These are phyloP conservation scores for Myathropa florea DNA, from an alignment of 2,888 invertebrate species.

Conservation along the genomic window DNA sequence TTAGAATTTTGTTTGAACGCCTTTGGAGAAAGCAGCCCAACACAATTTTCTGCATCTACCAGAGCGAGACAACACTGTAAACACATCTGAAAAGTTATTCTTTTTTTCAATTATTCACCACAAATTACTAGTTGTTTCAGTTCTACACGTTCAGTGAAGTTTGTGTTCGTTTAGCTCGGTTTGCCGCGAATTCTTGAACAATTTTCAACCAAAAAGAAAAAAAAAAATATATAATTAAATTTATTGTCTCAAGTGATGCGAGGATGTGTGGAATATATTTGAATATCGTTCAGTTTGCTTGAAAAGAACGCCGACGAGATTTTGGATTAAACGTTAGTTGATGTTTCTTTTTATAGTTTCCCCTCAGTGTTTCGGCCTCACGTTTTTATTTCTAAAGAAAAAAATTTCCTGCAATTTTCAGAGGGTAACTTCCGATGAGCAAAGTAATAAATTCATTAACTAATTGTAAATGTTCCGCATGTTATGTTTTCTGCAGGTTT, in stretches of 20 bases:
- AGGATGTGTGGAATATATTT: slow-evolving; percentile 30
- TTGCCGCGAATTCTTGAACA: slow-evolving; percentile 53
- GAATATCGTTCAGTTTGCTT: slow-evolving; percentile 2
- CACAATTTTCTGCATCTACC: neutral
- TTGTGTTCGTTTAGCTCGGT: slow-evolving; percentile 53
- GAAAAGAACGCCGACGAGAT: slow-evolving; percentile 1
- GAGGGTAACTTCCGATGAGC: neutral
- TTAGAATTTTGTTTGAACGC: slow-evolving; percentile 13
- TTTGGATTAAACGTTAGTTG: slow-evolving; percentile 24
- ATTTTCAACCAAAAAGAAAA: slow-evolving; percentile 22
- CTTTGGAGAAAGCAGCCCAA: neutral
- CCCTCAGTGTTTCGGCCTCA: neutral
- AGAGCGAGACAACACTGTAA: slow-evolving; percentile 24
- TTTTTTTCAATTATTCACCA: slow-evolving; percentile 37
- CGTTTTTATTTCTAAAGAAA: slow-evolving; percentile 23
- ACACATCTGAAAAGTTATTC: slow-evolving; percentile 24
- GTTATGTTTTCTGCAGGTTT: neutral
- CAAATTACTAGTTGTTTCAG: slow-evolving; percentile 52
- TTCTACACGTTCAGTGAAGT: slow-evolving; percentile 50
- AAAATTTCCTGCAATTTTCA: neutral
- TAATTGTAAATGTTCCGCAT: neutral
- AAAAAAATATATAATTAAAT: slow-evolving; percentile 11
- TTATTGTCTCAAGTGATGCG: slow-evolving; percentile 21
- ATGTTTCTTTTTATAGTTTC: slow-evolving; percentile 8
- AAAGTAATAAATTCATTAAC: neutral